phyloP scores from a whole-genome alignment of 2,797 vertebrate species.

The Chaenodraco wilsoni region DNA sequence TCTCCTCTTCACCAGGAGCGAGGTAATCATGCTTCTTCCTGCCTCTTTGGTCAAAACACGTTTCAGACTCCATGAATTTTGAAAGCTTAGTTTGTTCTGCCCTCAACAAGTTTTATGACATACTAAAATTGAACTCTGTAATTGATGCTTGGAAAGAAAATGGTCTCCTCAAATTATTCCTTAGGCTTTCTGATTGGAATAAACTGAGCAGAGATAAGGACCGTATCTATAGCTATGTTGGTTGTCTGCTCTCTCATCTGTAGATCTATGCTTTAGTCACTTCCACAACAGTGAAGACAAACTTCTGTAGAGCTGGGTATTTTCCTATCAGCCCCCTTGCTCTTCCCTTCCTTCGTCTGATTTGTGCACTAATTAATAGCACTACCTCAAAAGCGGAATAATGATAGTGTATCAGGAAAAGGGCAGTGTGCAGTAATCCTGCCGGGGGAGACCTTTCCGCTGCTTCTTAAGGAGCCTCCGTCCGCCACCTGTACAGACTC shows the following conservation, averaged over 20 bases:
- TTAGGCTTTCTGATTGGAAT: background rate
- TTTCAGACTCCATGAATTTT: background rate
- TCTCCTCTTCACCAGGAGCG: slow-evolving; percentile 91
- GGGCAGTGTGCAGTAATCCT: background rate
- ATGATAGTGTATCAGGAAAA: background rate
- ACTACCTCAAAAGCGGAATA: background rate
- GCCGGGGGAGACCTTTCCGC: background rate
- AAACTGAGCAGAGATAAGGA: background rate
- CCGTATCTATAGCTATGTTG: background rate
- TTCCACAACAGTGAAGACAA: slow-evolving; percentile 41
- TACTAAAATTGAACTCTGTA: no score
- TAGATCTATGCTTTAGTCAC: slow-evolving; percentile 67
- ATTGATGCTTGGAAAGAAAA: no score
- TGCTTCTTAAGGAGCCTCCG: slow-evolving; percentile 50
- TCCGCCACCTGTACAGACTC: slow-evolving; percentile 36
- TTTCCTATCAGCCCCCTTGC: slow-evolving; percentile 57
- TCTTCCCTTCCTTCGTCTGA: slow-evolving; percentile 14
- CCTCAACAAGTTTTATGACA: no score
- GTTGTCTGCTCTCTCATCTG: slow-evolving; percentile 52
- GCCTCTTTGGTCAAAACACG: background rate
- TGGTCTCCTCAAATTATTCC: no score
- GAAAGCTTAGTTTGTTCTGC: no score
- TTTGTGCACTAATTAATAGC: slow-evolving; percentile 50
- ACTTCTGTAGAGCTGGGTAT: slow-evolving; percentile 57
- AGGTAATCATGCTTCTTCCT: slow-evolving; percentile 81